These are phyloP conservation scores for Pantherophis vulpinus DNA, from an alignment of 2,797 vertebrate species.

Conservation along the genomic window DNA sequence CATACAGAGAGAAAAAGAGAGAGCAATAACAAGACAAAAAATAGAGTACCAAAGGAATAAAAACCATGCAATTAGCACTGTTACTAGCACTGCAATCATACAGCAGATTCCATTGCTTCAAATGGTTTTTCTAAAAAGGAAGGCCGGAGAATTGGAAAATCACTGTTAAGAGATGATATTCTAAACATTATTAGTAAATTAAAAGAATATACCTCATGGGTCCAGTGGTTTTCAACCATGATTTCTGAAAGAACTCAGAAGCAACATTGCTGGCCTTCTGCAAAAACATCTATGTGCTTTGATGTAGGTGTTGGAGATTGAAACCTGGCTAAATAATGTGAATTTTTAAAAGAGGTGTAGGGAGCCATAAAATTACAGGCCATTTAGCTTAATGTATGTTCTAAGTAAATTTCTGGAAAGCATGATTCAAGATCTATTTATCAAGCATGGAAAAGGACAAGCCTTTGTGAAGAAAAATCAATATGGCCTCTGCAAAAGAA, in stretches of 20 bases:
- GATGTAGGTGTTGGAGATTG: background rate
- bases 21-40: background rate
- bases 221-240: background rate
- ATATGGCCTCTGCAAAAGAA: background rate
- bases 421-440: background rate
- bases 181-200: background rate
- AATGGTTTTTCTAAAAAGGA: background rate
- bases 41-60: background rate
- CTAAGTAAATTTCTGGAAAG: background rate
- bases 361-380: background rate
- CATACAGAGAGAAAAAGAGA: background rate
- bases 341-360: background rate
- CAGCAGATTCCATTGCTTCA: background rate
- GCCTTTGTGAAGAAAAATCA: background rate
- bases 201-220: background rate
- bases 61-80: background rate
- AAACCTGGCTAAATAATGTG: background rate
- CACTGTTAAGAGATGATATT: background rate
- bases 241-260: background rate
- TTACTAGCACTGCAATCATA: background rate
- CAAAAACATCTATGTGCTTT: background rate
- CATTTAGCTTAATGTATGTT: background rate
- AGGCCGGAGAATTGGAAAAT: background rate
- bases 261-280: background rate
- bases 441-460: background rate